Percentiles rank a stretch among this genome's conserved stretches.
phyloP scores from a whole-genome alignment of 2,888 invertebrate species.

The Troides helena region DNA sequence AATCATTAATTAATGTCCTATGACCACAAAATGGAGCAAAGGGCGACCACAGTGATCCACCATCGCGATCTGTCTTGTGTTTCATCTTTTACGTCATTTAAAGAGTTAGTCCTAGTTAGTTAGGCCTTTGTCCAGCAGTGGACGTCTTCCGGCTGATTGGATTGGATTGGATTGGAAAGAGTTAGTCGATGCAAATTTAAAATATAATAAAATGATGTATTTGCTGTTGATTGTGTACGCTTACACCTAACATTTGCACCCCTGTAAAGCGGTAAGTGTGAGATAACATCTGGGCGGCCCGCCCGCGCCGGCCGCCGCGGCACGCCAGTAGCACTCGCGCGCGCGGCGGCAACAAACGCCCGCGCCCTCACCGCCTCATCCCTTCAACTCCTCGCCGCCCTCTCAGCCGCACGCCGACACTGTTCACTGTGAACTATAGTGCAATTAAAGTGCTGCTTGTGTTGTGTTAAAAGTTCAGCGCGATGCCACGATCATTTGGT shows the following conservation, averaged over 20 bases:
- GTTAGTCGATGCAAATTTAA: no score
- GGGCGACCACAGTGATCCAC: no score
- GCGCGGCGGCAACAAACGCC: conserved; percentile 55
- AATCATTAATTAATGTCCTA: no score
- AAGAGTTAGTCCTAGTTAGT: no score
- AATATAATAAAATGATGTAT: not conserved
- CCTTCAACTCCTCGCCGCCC: not conserved
- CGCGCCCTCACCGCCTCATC: conserved; percentile 5
- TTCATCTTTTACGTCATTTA: no score
- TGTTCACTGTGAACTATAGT: conserved; percentile 32
- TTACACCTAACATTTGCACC: conserved; percentile 20
- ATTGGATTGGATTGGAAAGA: no score
- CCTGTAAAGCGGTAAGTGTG: conserved; percentile 34
- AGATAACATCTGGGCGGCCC: conserved; percentile 72
- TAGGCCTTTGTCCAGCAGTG: no score
- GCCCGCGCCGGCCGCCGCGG: conserved; percentile 47
- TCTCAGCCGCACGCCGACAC: not conserved
- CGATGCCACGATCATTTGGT: conserved; percentile 43
- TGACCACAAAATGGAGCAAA: no score
- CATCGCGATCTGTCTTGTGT: no score
- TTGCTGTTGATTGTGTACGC: conserved; percentile 17
- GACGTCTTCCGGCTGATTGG: no score
- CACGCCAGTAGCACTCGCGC: conserved; percentile 53
- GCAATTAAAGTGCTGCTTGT: conserved; percentile 33
- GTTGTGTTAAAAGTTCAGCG: conserved; percentile 36